phyloP scores from a whole-genome alignment of 2,888 invertebrate species.

The Bombylius discolor region DNA sequence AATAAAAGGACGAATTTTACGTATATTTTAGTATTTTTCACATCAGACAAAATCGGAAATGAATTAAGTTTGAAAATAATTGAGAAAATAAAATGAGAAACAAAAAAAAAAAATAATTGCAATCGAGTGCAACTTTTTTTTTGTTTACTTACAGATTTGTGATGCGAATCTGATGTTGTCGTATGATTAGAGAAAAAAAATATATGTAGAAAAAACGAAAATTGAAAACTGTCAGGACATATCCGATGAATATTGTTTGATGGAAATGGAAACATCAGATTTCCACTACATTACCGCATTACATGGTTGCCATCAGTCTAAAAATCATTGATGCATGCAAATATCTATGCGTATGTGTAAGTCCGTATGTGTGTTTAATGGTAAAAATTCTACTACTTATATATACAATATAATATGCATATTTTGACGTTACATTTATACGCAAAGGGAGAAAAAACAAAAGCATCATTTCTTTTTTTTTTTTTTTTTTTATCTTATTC shows the following conservation, averaged over 20 bases:
- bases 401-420: too few species aligned
- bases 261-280: slow-evolving; percentile 2
- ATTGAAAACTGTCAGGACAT: slow-evolving; percentile 3
- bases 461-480: neutral
- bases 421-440: too few species aligned
- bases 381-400: too few species aligned
- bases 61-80: too few species aligned
- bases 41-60: too few species aligned
- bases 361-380: neutral
- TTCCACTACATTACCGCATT: slow-evolving; percentile 10
- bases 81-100: neutral
- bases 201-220: neutral
- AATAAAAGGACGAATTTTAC: too few species aligned
- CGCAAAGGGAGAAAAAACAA: neutral
- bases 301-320: slow-evolving; percentile 2
- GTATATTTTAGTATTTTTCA: too few species aligned
- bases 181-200: neutral
- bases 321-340: neutral
- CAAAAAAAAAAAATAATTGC: neutral
- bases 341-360: neutral
- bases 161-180: too few species aligned
- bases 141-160: too few species aligned
- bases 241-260: slow-evolving; percentile 5
- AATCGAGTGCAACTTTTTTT: too few species aligned
- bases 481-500: neutral